Base-by-base conservation (phyloP, 2,113 vertebrate species). In the Austrofundulus limnaeus region DNA sequence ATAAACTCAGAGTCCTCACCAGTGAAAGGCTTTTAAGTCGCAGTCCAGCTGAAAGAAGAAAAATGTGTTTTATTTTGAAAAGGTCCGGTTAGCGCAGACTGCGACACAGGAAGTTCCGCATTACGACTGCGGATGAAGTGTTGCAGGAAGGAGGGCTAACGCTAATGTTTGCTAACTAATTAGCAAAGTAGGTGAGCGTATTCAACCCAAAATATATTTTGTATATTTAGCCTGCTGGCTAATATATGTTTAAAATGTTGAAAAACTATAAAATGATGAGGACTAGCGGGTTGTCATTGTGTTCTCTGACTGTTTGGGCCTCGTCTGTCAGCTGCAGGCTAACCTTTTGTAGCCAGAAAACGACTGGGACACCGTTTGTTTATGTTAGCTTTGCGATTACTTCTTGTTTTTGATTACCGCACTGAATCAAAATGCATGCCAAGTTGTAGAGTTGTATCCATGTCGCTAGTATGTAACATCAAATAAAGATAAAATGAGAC, bases 131-230 rank as follows among this genome's bases (percentile, higher is more conserved):
- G 86, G 74, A 70, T 62, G 47, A 80, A 89, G 70, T 75, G 83
- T 76, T 87, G 82, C 90, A 91, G 89, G 87, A 85, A 85, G 87
- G 85, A 62, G 8, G 76, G 87, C 89, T 90, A 89, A 85, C 76
- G 87, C 87, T 90, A 90, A 90, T 89, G 87, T 85, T 81, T 83
- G 89, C 89, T 90, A 90, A 88, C 81, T 87, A 78, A 84, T 80
- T 80, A 77, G 74, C 70, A 81, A 43, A 15, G 56, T 24, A 78
- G 83, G 89, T 90, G 52, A 83, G 83, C 81, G 38, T 2, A n/a
- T 20, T 80, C 71, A 72, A n/a, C 53, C 71, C 51, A 28, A 61
- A 2, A 65, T 47, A 37, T 47, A 17, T 63, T 5, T 13, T 43
- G 7, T 12, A 24, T 20, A 25, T 57, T 68, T 10, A 23, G 3